phyloP scores from a whole-genome alignment of 2,113 vertebrate species.

The Telmatochromis bifrenatus region DNA sequence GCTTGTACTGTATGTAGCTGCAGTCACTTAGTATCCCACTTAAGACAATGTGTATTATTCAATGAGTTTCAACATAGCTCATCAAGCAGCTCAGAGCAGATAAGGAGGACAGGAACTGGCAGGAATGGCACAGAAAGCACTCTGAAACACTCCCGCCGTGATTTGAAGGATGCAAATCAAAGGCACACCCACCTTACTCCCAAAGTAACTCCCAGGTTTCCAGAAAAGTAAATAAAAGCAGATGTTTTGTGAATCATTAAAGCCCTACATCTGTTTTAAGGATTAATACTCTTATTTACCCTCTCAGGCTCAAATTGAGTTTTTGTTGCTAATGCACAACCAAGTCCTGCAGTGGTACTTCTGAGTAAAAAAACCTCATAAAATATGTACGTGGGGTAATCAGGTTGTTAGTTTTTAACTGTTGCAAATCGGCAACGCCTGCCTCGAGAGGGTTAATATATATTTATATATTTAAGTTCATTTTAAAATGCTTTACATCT shows the following conservation, averaged over 20 bases:
- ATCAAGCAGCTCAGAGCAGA: not conserved
- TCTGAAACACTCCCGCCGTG: not conserved
- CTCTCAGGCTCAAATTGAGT: not conserved
- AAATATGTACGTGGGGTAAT: fast-evolving
- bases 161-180: not conserved
- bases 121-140: not conserved
- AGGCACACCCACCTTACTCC: not conserved
- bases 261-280: not conserved
- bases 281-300: not conserved
- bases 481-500: not conserved
- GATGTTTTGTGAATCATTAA: not conserved
- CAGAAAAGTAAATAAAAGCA: not conserved
- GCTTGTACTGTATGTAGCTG: not conserved
- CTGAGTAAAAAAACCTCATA: not conserved
- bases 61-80: fast-evolving
- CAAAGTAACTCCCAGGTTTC: not conserved
- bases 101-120: fast-evolving
- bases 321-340: not conserved
- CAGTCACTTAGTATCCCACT: not conserved
- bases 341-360: not conserved
- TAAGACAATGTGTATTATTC: not conserved
- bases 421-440: fast-evolving
- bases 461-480: not conserved
- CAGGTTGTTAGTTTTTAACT: not conserved
- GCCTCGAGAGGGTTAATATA: not conserved